Evolutionary conservation across 1,140 invertebrate species (phyloP).

Genomic region (Drosophila ogumai): DNA sequence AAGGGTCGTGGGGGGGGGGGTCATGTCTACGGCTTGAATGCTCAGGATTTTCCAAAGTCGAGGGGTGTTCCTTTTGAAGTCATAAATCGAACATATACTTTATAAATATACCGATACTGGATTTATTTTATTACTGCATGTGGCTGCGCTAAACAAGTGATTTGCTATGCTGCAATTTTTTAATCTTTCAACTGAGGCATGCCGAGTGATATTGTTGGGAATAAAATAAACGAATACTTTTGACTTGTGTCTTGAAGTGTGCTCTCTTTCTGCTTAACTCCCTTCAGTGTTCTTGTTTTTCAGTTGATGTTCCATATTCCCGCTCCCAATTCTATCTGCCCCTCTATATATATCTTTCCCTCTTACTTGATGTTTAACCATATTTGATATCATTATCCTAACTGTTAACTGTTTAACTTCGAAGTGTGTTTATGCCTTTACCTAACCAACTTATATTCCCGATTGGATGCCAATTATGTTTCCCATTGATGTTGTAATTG

Average conservation of each 20-base stretch:
- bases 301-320: slow-evolving; percentile 39
- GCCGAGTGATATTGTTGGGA: slow-evolving; percentile 15
- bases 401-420: slow-evolving; percentile 67
- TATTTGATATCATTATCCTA: slow-evolving; percentile 53
- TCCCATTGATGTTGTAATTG: slow-evolving; percentile 74
- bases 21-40: neutral
- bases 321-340: slow-evolving; percentile 30
- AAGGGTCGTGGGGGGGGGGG: neutral
- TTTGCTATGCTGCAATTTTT: slow-evolving; percentile 17
- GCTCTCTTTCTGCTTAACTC: slow-evolving; percentile 38
- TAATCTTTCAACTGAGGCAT: slow-evolving; percentile 43
- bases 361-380: slow-evolving; percentile 52
- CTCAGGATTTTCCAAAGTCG: neutral
- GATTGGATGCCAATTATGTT: slow-evolving; percentile 61
- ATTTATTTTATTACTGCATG: slow-evolving; percentile 8
- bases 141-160: slow-evolving; percentile 7
- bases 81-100: neutral
- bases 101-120: neutral
- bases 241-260: slow-evolving; percentile 64
- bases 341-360: slow-evolving; percentile 17
- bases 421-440: slow-evolving; percentile 65
- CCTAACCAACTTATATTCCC: slow-evolving; percentile 13
- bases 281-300: slow-evolving; percentile 36
- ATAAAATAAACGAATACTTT: slow-evolving; percentile 5
- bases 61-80: neutral